These are phyloP conservation scores for Tetragnatha montana DNA, from an alignment of 2,888 invertebrate genomes.

Conservation along the genomic window DNA sequence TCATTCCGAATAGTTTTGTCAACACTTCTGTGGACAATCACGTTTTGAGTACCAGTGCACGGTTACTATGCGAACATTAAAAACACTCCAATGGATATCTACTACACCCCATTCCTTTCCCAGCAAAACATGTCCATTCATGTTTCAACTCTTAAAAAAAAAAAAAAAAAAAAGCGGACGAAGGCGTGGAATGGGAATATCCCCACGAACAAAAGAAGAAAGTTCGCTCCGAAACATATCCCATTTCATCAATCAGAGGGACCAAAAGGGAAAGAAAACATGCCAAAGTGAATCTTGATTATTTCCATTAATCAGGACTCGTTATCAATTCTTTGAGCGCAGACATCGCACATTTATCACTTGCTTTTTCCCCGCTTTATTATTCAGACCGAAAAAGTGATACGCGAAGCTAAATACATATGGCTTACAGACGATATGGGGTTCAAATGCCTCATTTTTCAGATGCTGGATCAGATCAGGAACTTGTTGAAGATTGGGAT, in stretches of 20 bases:
- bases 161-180: not conserved
- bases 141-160: not conserved
- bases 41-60: too few relatives aligned
- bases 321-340: slow-evolving; percentile 57
- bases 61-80: too few relatives aligned
- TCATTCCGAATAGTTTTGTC: too few relatives aligned
- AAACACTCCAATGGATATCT: too few relatives aligned
- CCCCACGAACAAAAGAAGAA: not conserved
- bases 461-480: not conserved
- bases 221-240: not conserved
- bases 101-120: too few relatives aligned
- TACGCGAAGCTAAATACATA: not conserved
- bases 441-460: not conserved
- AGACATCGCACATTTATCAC: slow-evolving; percentile 52
- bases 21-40: too few relatives aligned
- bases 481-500: not conserved
- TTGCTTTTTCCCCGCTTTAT: slow-evolving; percentile 4
- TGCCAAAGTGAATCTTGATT: slow-evolving; percentile 51
- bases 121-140: not conserved
- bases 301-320: slow-evolving; percentile 66
- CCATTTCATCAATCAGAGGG: slow-evolving; percentile 39
- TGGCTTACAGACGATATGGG: not conserved
- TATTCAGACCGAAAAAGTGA: not conserved
- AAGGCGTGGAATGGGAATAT: not conserved
- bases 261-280: slow-evolving; percentile 29